These are phyloP conservation scores for Coccyzus lansbergi DNA, from an alignment of 2,797 vertebrate genomes.

Conservation along the genomic window DNA sequence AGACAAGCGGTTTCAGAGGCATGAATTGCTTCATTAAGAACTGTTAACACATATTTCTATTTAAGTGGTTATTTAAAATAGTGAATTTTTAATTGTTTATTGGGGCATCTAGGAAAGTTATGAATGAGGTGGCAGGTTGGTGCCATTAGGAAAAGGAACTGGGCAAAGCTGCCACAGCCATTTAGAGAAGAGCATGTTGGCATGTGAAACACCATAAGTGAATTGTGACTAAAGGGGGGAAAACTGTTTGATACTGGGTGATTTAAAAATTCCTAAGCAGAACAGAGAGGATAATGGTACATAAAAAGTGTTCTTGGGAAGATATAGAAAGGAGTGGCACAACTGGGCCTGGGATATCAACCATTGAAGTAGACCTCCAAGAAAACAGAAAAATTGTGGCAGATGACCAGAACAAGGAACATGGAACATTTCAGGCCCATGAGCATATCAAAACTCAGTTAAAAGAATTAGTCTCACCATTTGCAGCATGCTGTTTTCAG, in stretches of 20 bases:
- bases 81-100: background rate
- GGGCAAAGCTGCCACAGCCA: background rate
- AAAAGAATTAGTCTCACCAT: too few relatives aligned
- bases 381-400: background rate
- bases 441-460: background rate
- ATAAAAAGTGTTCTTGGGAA: background rate
- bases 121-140: background rate
- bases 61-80: background rate
- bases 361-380: background rate
- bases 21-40: background rate
- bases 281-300: background rate
- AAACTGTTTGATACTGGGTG: background rate
- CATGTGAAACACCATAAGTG: background rate
- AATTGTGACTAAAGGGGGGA: background rate
- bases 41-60: background rate
- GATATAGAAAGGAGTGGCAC: background rate
- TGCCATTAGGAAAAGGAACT: background rate
- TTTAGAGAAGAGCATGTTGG: background rate
- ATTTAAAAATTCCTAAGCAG: background rate
- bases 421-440: background rate
- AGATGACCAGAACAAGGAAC: background rate
- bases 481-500: too few relatives aligned
- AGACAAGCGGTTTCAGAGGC: background rate
- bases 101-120: background rate
- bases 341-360: background rate